Evolutionary conservation across 30 jellyfish, hydroid and myxozoan species (phyloP).

Genomic region (Hydra vulgaris): DNA sequence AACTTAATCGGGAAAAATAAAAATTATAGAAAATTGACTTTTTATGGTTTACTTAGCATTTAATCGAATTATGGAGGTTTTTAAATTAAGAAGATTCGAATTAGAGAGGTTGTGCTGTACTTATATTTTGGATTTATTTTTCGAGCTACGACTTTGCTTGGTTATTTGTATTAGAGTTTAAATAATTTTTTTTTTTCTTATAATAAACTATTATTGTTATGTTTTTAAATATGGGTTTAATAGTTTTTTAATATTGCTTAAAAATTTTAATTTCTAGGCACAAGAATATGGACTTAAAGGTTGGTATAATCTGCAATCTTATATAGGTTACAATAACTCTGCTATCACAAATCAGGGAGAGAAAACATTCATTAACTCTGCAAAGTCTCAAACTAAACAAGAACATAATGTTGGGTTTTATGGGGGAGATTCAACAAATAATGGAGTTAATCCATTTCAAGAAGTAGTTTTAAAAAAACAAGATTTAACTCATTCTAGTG

Average conservation of each 20-base stretch:
- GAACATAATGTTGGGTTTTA: slow-evolving; percentile 33
- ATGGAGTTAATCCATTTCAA: slow-evolving; percentile 70
- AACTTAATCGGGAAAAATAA: not conserved
- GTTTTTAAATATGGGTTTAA: not conserved
- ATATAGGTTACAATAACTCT: slow-evolving; percentile 36
- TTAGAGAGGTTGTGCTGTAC: too few relatives aligned
- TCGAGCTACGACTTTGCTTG: too few relatives aligned
- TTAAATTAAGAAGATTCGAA: too few relatives aligned
- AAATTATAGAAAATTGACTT: not conserved
- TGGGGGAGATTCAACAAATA: slow-evolving; percentile 53
- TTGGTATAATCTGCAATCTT: slow-evolving; percentile 68
- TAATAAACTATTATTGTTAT: too few relatives aligned
- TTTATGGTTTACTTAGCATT: too few relatives aligned
- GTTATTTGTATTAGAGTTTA: too few relatives aligned
- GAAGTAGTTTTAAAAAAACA: slow-evolving; percentile 30
- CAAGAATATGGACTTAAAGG: slow-evolving; percentile 72
- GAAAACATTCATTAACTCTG: slow-evolving; percentile 17
- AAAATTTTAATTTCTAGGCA: slow-evolving; percentile 33
- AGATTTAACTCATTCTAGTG: not conserved
- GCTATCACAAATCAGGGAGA: slow-evolving; percentile 17
- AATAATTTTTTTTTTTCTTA: too few relatives aligned
- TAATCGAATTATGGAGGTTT: too few relatives aligned
- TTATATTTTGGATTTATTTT: too few relatives aligned
- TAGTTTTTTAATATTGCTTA: not conserved
- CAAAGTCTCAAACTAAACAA: slow-evolving; percentile 21